phyloP scores from a whole-genome alignment of 1,140 invertebrate species.

The Anoplolepis gracilipes region DNA sequence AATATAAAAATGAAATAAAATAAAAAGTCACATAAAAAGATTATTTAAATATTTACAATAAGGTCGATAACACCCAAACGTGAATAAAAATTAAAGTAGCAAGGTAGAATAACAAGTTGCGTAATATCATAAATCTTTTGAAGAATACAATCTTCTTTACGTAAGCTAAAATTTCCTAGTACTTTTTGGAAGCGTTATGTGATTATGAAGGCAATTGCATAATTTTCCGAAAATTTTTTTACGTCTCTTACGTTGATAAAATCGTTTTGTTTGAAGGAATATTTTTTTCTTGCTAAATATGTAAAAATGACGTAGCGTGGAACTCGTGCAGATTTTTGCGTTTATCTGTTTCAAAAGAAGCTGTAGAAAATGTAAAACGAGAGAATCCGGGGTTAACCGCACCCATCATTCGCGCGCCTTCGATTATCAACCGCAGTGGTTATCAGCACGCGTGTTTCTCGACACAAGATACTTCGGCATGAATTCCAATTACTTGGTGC shows the following conservation, averaged over 20 bases:
- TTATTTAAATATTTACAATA: not conserved
- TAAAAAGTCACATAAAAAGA: not conserved
- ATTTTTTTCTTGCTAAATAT: not conserved
- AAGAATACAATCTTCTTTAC: conserved; percentile 4
- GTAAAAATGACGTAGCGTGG: not conserved
- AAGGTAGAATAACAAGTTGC: conserved; percentile 9
- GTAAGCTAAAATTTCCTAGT: conserved; percentile 14
- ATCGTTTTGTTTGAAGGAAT: not conserved
- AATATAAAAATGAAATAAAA: not conserved
- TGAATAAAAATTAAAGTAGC: not conserved
- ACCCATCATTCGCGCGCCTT: not conserved
- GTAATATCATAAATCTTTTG: conserved; percentile 13
- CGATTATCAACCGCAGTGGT: conserved; percentile 31
- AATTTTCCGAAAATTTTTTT: conserved; percentile 4
- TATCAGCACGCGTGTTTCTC: conserved; percentile 16
- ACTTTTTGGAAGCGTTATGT: not conserved
- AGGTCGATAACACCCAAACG: not conserved
- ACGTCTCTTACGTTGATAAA: not conserved
- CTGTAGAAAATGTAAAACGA: not conserved
- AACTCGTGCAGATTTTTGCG: not conserved
- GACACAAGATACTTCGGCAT: not conserved
- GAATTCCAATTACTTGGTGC: conserved; percentile 52
- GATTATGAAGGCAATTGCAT: not conserved
- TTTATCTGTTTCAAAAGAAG: not conserved
- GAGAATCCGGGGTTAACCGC: not conserved